Conservation (phyloP, 2,888 invertebrate species). For the Pseudococcus jackbeardsleyi region DNA sequence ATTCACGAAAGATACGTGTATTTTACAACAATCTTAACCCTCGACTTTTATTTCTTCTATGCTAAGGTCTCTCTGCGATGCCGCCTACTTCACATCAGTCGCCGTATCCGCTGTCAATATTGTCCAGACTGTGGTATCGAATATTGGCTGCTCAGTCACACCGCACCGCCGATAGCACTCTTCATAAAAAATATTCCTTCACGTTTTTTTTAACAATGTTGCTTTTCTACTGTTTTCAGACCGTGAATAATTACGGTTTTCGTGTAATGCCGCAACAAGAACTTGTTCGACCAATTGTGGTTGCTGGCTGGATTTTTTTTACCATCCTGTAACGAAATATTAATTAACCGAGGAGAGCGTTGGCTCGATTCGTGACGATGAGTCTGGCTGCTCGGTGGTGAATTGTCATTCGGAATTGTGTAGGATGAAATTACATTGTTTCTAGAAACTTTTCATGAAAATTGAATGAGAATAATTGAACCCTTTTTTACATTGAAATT, state of each 20-base stretch:
- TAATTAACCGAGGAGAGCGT: constrained; percentile 21
- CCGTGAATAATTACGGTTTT: constrained; percentile 62
- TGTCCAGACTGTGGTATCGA: constrained; percentile 56
- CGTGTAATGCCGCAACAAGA: constrained; percentile 56
- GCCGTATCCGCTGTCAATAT: constrained; percentile 55
- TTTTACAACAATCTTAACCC: constrained; percentile 56
- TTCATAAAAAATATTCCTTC: constrained; percentile 19
- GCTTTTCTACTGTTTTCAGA: constrained; percentile 49
- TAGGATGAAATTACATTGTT: neutral
- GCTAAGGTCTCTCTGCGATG: constrained; percentile 54
- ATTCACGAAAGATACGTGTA: constrained; percentile 57
- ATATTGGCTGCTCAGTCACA: constrained; percentile 57
- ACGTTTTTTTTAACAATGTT: constrained; percentile 59
- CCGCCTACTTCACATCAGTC: constrained; percentile 31
- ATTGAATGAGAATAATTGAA: no score
- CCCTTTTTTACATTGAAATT: no score
- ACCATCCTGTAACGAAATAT: constrained; percentile 47
- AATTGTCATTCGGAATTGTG: neutral
- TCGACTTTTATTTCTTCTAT: constrained; percentile 43
- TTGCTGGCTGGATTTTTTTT: constrained; percentile 45
- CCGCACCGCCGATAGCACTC: neutral
- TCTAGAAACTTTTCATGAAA: no score
- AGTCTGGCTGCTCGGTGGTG: neutral
- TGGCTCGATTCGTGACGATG: neutral
- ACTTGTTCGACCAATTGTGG: constrained; percentile 56